Conservation (phyloP, 2,888 invertebrate species). For the Clusia tigrina region DNA sequence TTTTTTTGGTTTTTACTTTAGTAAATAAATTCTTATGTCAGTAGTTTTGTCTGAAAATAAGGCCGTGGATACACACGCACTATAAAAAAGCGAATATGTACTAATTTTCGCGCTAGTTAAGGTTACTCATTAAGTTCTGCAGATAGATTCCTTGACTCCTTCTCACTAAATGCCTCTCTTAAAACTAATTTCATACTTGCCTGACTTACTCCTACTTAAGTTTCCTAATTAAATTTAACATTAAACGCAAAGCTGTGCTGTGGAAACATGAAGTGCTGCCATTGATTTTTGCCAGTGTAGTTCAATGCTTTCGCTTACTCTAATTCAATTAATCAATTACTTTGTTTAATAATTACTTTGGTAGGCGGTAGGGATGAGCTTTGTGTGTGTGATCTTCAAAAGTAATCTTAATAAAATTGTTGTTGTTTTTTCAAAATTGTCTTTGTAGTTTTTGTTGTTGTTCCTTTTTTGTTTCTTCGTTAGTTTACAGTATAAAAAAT, state of each 20-base stretch:
- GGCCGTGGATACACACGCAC: slow-evolving; percentile 62
- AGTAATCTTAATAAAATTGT: slow-evolving; percentile 1
- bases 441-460: slow-evolving; percentile 20
- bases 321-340: too few species aligned
- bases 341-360: too few species aligned
- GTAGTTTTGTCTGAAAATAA: slow-evolving; percentile 52
- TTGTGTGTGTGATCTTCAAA: background rate
- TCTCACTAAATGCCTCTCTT: too few species aligned
- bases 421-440: background rate
- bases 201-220: too few species aligned
- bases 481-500: slow-evolving; percentile 61
- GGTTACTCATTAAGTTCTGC: too few species aligned
- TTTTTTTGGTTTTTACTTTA: too few species aligned
- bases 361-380: background rate
- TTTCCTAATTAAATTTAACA: slow-evolving; percentile 22
- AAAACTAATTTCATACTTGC: too few species aligned
- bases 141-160: too few species aligned
- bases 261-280: slow-evolving; percentile 26
- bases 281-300: background rate
- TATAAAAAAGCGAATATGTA: slow-evolving; percentile 53
- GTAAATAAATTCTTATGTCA: slow-evolving; percentile 37
- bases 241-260: slow-evolving; percentile 30
- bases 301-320: background rate
- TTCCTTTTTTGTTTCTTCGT: slow-evolving; percentile 22
- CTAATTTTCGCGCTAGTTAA: slow-evolving; percentile 30